phyloP scores from a whole-genome alignment of 2,113 vertebrate genomes.

The Xiphophorus hellerii region DNA sequence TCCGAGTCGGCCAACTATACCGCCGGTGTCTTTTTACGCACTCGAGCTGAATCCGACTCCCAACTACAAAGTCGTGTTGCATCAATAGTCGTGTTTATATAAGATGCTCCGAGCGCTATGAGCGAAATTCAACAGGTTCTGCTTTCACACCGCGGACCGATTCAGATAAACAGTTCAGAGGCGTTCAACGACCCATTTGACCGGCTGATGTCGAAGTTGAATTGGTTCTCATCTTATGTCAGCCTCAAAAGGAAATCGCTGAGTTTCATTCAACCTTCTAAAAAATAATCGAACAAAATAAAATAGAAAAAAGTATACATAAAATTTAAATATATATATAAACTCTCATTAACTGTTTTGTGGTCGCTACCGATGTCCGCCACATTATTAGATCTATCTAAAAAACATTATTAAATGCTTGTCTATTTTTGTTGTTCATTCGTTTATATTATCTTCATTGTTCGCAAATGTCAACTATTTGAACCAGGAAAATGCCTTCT shows the following conservation, averaged over 20 bases:
- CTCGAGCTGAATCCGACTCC: constrained; percentile 71
- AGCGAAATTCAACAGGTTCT: constrained; percentile 70
- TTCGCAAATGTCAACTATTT: neutral
- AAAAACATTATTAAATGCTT: too few relatives aligned
- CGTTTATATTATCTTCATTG: neutral
- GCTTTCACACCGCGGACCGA: constrained; percentile 50
- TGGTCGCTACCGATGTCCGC: too few relatives aligned
- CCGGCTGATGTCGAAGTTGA: constrained; percentile 49
- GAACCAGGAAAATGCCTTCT: neutral
- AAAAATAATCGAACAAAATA: neutral
- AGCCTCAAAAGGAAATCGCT: neutral
- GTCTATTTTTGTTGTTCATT: neutral
- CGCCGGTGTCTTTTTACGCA: constrained; percentile 75
- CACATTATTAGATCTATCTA: too few relatives aligned
- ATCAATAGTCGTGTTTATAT: constrained; percentile 52
- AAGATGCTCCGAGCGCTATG: constrained; percentile 43
- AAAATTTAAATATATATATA: too few relatives aligned
- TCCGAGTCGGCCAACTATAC: constrained; percentile 75
- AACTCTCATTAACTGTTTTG: too few relatives aligned
- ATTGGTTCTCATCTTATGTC: constrained; percentile 13
- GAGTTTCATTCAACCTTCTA: neutral
- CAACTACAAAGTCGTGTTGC: constrained; percentile 44
- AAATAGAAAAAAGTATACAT: neutral
- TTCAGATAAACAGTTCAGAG: constrained; percentile 27
- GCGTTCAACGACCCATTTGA: constrained; percentile 21